Percentiles rank a stretch among this genome's conserved stretches.
Evolutionary conservation across 2,113 vertebrate species (phyloP).

Genomic region (Cephalopholis sonnerati): DNA sequence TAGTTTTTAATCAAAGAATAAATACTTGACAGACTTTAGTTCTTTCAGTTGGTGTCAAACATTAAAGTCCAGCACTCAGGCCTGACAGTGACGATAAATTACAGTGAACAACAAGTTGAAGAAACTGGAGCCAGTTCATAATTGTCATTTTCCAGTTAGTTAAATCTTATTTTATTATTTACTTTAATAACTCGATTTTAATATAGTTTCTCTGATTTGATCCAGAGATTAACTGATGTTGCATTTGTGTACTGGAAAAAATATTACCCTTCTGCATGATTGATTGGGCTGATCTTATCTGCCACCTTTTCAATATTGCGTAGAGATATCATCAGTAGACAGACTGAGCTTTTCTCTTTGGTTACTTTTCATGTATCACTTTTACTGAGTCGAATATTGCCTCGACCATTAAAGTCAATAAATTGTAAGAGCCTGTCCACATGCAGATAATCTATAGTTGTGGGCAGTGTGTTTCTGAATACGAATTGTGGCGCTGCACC

Average conservation of each 20-base stretch:
- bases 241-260: slow-evolving; percentile 30
- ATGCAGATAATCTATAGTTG: slow-evolving; percentile 28
- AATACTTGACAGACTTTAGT: no score
- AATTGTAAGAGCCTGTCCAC: slow-evolving; percentile 21
- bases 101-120: not conserved
- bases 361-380: slow-evolving; percentile 42
- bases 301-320: slow-evolving; percentile 63
- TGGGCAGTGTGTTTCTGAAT: not conserved
- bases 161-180: slow-evolving; percentile 18
- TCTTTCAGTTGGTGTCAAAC: no score
- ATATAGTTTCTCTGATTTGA: slow-evolving; percentile 43
- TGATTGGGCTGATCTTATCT: slow-evolving; percentile 68
- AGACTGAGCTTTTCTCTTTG: slow-evolving; percentile 13
- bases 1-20: no score
- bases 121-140: not conserved
- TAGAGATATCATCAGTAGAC: slow-evolving; percentile 57
- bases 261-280: slow-evolving; percentile 65
- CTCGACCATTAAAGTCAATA: slow-evolving; percentile 32
- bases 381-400: slow-evolving; percentile 44
- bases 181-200: slow-evolving; percentile 44
- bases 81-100: not conserved
- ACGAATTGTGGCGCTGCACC: not conserved
- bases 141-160: slow-evolving; percentile 9
- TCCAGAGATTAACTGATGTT: slow-evolving; percentile 44
- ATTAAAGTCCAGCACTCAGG: not conserved